These are phyloP conservation scores for Ophiodon elongatus DNA, from an alignment of 2,113 vertebrate genomes.

Conservation along the genomic window DNA sequence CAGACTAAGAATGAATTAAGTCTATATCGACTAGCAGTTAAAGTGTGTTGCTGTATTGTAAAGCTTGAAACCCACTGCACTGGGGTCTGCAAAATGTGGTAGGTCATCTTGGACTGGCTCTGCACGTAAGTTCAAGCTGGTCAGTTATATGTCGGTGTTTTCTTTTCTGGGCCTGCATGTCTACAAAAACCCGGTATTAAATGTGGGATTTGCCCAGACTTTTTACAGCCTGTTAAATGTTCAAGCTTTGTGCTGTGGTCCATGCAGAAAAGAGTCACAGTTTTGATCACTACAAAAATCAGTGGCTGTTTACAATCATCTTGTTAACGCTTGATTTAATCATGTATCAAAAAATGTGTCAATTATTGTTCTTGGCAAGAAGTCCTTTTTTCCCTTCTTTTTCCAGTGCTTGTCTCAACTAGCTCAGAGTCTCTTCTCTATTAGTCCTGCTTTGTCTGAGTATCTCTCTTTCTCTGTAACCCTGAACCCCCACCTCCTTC, in stretches of 20 bases:
- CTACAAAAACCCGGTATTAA: background rate
- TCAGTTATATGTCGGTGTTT: background rate
- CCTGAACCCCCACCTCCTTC: background rate
- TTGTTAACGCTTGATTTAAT: background rate
- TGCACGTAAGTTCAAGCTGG: background rate
- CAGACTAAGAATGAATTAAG: background rate
- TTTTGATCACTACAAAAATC: background rate
- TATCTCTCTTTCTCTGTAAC: constrained; percentile 19
- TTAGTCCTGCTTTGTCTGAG: constrained; percentile 8
- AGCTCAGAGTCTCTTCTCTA: constrained; percentile 15
- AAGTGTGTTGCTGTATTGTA: background rate
- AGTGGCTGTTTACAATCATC: background rate
- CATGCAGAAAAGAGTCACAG: background rate
- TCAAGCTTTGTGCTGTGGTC: background rate
- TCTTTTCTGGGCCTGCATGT: background rate
- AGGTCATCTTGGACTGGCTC: too few relatives aligned
- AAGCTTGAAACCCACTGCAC: background rate
- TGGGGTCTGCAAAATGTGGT: background rate
- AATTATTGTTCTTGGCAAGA: background rate
- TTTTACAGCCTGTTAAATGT: background rate
- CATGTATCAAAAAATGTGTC: background rate
- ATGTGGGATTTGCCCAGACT: background rate
- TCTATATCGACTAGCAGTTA: background rate
- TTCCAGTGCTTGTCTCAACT: constrained; percentile 38
- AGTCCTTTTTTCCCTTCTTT: background rate